phyloP scores from a whole-genome alignment of 2,888 invertebrate genomes.

The Leptinotarsa juncta region DNA sequence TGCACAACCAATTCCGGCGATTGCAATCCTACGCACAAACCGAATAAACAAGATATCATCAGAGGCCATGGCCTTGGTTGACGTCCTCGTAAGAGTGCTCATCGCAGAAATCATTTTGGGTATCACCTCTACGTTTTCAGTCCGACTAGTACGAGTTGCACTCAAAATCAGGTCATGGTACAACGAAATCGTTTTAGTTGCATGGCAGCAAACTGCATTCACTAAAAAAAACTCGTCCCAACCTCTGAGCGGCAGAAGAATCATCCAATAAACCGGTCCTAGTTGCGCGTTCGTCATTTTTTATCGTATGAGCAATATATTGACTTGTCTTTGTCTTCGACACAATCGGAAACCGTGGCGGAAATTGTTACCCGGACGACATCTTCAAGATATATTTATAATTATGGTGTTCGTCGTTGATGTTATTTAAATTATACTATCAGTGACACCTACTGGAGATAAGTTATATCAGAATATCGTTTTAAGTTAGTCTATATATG shows the following conservation, averaged over 20 bases:
- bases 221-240: slow-evolving; percentile 63
- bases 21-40: slow-evolving; percentile 31
- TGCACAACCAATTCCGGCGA: background rate
- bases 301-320: slow-evolving; percentile 55
- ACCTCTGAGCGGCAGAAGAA: slow-evolving; percentile 63
- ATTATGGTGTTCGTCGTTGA: background rate
- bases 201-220: slow-evolving; percentile 63
- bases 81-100: slow-evolving; percentile 42
- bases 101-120: slow-evolving; percentile 42
- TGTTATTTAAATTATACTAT: background rate
- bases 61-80: slow-evolving; percentile 54
- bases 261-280: slow-evolving; percentile 63
- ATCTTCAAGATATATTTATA: slow-evolving; percentile 8
- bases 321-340: slow-evolving; percentile 56
- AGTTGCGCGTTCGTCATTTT: slow-evolving; percentile 62
- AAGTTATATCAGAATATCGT: too few species aligned
- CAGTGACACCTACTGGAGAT: background rate
- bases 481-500: too few species aligned
- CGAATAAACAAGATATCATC: slow-evolving; percentile 29
- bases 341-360: slow-evolving; percentile 48
- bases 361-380: slow-evolving; percentile 39
- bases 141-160: slow-evolving; percentile 61
- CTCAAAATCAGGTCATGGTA: slow-evolving; percentile 66
- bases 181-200: slow-evolving; percentile 65
- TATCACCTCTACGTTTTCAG: slow-evolving; percentile 58